phyloP scores from a whole-genome alignment of 1,140 invertebrate genomes.

The Plodia interpunctella region DNA sequence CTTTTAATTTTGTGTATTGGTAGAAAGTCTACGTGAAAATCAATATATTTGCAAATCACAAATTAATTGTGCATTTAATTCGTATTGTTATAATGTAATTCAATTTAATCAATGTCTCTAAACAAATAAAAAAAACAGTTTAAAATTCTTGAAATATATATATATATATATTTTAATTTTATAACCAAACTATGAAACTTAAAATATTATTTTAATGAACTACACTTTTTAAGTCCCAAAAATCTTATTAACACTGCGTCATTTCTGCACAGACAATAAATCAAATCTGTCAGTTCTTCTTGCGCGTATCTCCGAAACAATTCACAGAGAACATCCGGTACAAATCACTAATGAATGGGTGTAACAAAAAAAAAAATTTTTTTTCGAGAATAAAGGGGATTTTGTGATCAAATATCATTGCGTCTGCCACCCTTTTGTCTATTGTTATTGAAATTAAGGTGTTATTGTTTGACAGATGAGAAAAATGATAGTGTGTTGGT shows the following conservation, averaged over 20 bases:
- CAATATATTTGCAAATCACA: no score
- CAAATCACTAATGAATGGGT: conserved; percentile 1
- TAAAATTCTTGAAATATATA: no score
- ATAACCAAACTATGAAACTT: no score
- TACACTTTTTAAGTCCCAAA: no score
- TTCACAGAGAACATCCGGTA: neutral
- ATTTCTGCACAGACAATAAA: neutral
- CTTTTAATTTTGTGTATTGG: no score
- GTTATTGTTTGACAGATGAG: neutral
- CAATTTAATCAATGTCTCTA: no score
- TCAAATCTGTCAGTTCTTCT: neutral
- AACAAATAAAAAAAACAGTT: no score
- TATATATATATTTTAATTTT: no score
- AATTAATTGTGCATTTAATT: no score
- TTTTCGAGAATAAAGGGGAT: neutral
- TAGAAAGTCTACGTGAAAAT: no score
- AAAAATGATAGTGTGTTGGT: neutral
- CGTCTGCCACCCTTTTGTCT: neutral
- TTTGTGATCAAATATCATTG: neutral
- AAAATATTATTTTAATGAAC: no score
- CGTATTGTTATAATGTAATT: no score
- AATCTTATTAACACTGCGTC: neutral
- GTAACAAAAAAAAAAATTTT: neutral
- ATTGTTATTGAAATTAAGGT: conserved; percentile 6
- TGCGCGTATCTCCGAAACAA: neutral